Percentiles rank a stretch among this genome's conserved stretches.
Conservation (phyloP, 2,113 vertebrate species). For the Neolamprologus kungweensis region DNA sequence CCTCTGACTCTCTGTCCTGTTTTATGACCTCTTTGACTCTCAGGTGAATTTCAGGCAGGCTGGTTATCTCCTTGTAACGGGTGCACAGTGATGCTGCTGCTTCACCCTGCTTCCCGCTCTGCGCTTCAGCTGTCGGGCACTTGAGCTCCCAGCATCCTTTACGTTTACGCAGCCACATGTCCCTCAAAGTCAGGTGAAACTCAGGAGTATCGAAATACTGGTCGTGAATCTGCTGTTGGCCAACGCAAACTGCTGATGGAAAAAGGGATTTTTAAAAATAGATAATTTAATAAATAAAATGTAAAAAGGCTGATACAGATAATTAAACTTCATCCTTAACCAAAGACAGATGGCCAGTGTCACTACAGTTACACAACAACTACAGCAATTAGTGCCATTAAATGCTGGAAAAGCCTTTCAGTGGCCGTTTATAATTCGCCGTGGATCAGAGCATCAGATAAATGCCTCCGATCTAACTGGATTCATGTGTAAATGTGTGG, state of each 20-base stretch:
- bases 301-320: background rate
- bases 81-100: constrained; percentile 42
- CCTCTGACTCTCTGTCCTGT: background rate
- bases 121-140: constrained; percentile 26
- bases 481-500: background rate
- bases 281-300: background rate
- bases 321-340: constrained; percentile 1
- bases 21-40: constrained; percentile 54
- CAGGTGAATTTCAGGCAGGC: constrained; percentile 56
- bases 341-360: background rate
- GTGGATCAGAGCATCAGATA: background rate
- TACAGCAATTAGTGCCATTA: background rate
- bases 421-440: background rate
- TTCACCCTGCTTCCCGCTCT: background rate
- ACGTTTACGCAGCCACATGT: constrained; percentile 72
- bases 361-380: background rate
- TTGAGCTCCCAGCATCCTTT: constrained; percentile 73
- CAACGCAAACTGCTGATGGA: constrained; percentile 46
- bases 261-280: background rate
- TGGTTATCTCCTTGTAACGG: constrained; percentile 71
- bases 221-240: constrained; percentile 61
- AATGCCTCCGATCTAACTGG: background rate
- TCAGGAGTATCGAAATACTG: constrained; percentile 68
- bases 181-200: constrained; percentile 63
- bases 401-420: background rate